These are phyloP conservation scores for Pseudobourletiella spinata DNA, from an alignment of 1,140 invertebrate species.

Conservation along the genomic window DNA sequence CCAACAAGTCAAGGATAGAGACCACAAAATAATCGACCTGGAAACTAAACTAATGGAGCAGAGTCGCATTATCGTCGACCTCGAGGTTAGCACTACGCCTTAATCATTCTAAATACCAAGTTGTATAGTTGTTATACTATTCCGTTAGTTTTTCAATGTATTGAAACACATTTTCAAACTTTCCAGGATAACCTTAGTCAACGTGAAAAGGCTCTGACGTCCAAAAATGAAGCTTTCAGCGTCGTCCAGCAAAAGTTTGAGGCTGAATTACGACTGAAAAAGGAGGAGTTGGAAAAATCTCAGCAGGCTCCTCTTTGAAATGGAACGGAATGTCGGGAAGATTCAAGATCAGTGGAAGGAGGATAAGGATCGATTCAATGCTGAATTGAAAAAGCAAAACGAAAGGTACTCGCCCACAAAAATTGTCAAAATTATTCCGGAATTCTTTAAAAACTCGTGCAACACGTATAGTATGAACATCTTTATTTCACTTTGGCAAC, in stretches of 20 bases:
- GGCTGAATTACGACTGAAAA: slow-evolving; percentile 14
- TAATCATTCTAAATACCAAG: too few relatives aligned
- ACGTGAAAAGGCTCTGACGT: slow-evolving; percentile 21
- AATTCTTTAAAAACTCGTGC: too few relatives aligned
- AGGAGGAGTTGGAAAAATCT: slow-evolving; percentile 22
- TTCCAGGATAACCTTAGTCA: slow-evolving; percentile 19
- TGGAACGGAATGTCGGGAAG: slow-evolving; percentile 16
- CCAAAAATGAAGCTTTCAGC: slow-evolving; percentile 26
- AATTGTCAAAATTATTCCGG: too few relatives aligned
- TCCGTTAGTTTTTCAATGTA: neutral
- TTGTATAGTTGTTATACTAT: neutral
- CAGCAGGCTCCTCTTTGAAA: slow-evolving; percentile 19
- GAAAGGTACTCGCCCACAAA: neutral
- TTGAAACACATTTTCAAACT: neutral
- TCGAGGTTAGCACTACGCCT: too few relatives aligned
- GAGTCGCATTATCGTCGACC: slow-evolving; percentile 13
- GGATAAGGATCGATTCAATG: slow-evolving; percentile 16
- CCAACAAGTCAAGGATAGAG: slow-evolving; percentile 22
- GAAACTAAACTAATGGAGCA: slow-evolving; percentile 18
- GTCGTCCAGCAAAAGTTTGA: slow-evolving; percentile 23
- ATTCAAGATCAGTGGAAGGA: slow-evolving; percentile 21
- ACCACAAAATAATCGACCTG: slow-evolving; percentile 20
- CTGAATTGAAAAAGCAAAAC: neutral
- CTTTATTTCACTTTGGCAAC: too few relatives aligned
- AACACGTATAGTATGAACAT: too few relatives aligned